phyloP scores from a whole-genome alignment of 2,113 vertebrate species.

The Hippocampus abdominalis region DNA sequence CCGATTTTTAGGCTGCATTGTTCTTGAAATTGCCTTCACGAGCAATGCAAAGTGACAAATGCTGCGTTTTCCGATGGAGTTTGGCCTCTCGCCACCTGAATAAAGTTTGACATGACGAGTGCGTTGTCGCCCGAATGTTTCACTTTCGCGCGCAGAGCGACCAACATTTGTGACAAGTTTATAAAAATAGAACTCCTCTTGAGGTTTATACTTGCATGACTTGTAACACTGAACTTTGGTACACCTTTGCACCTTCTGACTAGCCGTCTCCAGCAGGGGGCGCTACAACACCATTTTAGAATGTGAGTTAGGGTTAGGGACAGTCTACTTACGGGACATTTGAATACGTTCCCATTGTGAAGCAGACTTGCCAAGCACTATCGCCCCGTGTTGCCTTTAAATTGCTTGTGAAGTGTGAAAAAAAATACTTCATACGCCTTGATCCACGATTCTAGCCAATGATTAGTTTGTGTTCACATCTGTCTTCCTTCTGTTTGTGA shows the following conservation, averaged over 20 bases:
- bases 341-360: no score
- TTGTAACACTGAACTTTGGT: not conserved
- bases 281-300: not conserved
- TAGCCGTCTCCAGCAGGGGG: conserved; percentile 17
- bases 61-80: not conserved
- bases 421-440: no score
- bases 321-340: not conserved
- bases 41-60: not conserved
- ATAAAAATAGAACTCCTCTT: not conserved
- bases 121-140: no score
- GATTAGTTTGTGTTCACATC: no score
- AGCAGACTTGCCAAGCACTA: no score
- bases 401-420: no score
- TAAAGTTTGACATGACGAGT: no score
- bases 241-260: not conserved
- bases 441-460: no score
- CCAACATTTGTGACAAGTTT: not conserved
- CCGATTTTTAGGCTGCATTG: not conserved
- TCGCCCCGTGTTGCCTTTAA: no score
- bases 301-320: not conserved
- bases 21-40: not conserved
- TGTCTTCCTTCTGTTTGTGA: conserved; percentile 36
- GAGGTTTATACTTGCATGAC: no score
- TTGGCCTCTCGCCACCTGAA: not conserved
- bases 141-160: not conserved